Evolutionary conservation across 2,113 vertebrate genomes (phyloP).

Genomic region (Xiphophorus couchianus): DNA sequence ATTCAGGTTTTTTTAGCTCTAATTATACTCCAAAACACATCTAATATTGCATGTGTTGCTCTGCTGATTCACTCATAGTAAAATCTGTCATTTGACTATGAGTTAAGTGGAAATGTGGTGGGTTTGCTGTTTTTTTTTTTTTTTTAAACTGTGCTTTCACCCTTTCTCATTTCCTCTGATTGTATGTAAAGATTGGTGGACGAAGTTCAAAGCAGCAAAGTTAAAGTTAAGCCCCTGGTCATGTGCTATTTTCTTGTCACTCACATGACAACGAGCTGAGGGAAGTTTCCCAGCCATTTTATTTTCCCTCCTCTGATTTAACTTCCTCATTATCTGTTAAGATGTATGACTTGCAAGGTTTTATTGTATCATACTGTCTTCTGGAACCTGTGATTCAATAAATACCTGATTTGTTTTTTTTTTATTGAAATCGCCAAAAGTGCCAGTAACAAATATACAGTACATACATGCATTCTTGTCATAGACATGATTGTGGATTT

Average conservation of each 20-base stretch:
- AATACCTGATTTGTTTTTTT: background rate
- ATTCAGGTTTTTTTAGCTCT: background rate
- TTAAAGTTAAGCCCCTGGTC: background rate
- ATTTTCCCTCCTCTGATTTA: background rate
- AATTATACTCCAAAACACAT: background rate
- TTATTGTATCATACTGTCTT: background rate
- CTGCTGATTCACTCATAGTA: background rate
- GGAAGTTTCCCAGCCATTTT: slow-evolving; percentile 13
- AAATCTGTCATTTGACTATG: background rate
- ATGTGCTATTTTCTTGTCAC: background rate
- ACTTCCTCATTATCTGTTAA: slow-evolving; percentile 38
- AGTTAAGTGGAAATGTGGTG: background rate
- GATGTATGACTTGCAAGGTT: background rate
- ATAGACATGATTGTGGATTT: background rate
- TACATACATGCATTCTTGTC: background rate
- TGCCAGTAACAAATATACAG: too few relatives aligned
- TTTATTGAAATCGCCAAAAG: background rate
- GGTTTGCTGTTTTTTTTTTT: background rate
- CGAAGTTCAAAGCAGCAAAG: background rate
- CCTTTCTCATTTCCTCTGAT: slow-evolving; percentile 13
- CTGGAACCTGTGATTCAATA: background rate
- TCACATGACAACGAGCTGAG: slow-evolving; percentile 36
- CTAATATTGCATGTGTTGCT: background rate
- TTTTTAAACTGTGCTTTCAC: background rate
- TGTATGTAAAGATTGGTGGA: background rate